Conservation (phyloP, 2,113 vertebrate genomes). For the Hyperoodon ampullatus region DNA sequence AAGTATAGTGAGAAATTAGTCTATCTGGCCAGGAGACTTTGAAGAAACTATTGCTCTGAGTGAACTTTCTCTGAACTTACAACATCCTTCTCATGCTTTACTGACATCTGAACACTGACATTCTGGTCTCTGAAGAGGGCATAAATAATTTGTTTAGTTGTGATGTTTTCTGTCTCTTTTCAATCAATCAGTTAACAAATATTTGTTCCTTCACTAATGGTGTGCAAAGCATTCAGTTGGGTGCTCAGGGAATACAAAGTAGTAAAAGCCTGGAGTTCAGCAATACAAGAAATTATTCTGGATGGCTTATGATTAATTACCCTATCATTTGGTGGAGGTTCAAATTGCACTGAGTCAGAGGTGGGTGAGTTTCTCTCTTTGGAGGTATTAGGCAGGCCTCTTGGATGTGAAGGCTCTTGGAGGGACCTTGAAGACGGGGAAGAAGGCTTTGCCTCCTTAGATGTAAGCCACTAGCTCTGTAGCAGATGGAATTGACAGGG, state of each 20-base stretch:
- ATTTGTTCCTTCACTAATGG: constrained; percentile 26
- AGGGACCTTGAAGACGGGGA: background rate
- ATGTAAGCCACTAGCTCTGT: background rate
- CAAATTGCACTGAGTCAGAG: background rate
- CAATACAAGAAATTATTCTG: background rate
- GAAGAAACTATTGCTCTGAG: background rate
- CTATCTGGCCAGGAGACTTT: constrained; percentile 18
- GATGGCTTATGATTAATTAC: background rate
- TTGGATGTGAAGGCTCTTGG: background rate
- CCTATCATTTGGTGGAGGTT: background rate
- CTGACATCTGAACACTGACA: background rate
- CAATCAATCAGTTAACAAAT: background rate
- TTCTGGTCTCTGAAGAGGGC: background rate
- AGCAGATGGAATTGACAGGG: background rate
- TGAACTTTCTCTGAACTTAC: constrained; percentile 23
- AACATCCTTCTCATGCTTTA: background rate
- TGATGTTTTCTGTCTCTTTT: background rate
- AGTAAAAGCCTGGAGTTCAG: background rate
- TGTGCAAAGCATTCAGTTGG: background rate
- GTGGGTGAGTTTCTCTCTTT: background rate
- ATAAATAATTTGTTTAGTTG: background rate
- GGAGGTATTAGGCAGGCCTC: background rate
- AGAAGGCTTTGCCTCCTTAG: background rate
- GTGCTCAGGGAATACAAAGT: background rate
- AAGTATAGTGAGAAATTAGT: background rate